Percentiles rank a stretch among this genome's conserved stretches.
Evolutionary conservation across 2,888 invertebrate genomes (phyloP).

Genomic region (Agriopis leucophaearia): DNA sequence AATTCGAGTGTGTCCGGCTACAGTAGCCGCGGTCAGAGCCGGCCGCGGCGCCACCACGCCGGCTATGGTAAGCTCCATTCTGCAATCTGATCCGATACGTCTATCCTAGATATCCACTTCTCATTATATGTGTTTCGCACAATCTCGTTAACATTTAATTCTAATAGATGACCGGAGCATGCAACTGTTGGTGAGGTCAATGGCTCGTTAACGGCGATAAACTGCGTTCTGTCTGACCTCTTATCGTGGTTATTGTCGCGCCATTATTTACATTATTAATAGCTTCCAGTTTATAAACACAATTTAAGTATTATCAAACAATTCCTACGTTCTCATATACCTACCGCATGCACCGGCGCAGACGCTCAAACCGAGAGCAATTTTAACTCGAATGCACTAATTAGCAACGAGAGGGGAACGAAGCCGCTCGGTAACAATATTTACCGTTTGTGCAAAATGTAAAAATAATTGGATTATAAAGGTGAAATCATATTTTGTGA

Average conservation of each 20-base stretch:
- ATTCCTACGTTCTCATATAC: constrained; percentile 26
- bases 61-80: constrained; percentile 49
- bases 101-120: constrained; percentile 35
- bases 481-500: constrained; percentile 27
- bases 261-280: constrained; percentile 51
- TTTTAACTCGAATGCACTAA: constrained; percentile 63
- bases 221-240: constrained; percentile 56
- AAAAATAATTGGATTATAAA: constrained; percentile 58
- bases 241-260: constrained; percentile 56
- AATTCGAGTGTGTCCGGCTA: constrained; percentile 49
- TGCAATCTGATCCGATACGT: constrained; percentile 59
- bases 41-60: constrained; percentile 30
- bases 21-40: constrained; percentile 48
- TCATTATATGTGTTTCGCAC: constrained; percentile 31
- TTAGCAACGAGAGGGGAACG: constrained; percentile 61
- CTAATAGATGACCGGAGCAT: constrained; percentile 6
- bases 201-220: constrained; percentile 29
- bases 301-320: constrained; percentile 31
- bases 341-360: constrained; percentile 52
- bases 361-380: constrained; percentile 43
- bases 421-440: constrained; percentile 55
- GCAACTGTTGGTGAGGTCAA: constrained; percentile 31
- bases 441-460: constrained; percentile 62
- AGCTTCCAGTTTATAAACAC: constrained; percentile 36
- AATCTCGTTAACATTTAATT: constrained; percentile 23